phyloP scores from a whole-genome alignment of 1,140 invertebrate genomes.

The Orchestia grillus region DNA sequence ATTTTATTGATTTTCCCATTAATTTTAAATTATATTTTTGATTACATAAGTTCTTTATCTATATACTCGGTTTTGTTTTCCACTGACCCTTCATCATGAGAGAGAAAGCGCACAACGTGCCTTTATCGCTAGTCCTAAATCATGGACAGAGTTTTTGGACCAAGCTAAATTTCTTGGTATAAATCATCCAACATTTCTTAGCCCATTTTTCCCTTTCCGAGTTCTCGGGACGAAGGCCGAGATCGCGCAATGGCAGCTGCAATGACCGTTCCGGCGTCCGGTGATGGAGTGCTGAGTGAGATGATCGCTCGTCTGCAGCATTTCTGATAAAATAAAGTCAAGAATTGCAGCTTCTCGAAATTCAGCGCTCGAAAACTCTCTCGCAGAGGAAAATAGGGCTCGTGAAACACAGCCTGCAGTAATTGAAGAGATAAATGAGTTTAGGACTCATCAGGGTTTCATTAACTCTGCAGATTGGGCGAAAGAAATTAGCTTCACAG shows the following conservation, averaged over 20 bases:
- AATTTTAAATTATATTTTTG: neutral
- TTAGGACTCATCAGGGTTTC: slow-evolving; percentile 52
- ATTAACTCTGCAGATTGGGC: slow-evolving; percentile 45
- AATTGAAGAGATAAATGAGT: slow-evolving; percentile 53
- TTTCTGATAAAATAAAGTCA: slow-evolving; percentile 32
- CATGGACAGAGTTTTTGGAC: neutral
- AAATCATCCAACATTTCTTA: neutral
- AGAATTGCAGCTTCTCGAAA: neutral
- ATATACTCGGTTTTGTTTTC: neutral
- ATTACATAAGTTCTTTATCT: neutral
- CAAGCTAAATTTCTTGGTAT: neutral
- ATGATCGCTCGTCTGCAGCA: neutral
- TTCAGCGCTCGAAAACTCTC: neutral
- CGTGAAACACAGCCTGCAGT: slow-evolving; percentile 12
- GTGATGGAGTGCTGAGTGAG: slow-evolving; percentile 19
- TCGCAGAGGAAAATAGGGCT: neutral
- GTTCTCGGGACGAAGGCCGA: neutral
- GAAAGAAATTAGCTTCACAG: slow-evolving; percentile 21
- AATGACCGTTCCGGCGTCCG: slow-evolving; percentile 16
- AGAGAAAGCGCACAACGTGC: neutral
- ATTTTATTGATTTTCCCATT: too few species aligned
- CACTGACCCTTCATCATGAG: neutral
- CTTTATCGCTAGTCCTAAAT: neutral
- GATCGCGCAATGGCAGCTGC: neutral
- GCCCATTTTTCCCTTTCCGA: neutral